A percentile compares a stretch with the other conserved stretches of the same genome.
Conservation (phyloP, 2,888 invertebrate species). For the Torymus aiolomorphi region DNA sequence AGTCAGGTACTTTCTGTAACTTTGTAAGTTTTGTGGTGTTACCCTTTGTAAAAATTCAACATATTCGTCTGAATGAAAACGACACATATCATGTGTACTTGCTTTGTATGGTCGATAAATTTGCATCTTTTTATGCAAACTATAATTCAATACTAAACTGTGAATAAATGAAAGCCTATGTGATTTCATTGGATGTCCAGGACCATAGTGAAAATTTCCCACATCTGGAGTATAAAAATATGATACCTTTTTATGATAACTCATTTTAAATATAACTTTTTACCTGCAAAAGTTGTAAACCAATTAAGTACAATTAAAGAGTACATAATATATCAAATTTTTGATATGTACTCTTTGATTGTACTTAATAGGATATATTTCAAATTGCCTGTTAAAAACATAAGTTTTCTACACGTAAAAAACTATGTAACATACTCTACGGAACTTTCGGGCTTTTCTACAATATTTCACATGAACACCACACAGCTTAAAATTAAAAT, state of each 20-base stretch:
- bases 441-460: too few species aligned
- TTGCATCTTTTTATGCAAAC: slow-evolving; percentile 97
- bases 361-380: too few species aligned
- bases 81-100: slow-evolving; percentile 96
- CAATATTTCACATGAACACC: too few species aligned
- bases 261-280: slow-evolving; percentile 63
- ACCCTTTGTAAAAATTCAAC: slow-evolving; percentile 97
- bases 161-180: slow-evolving; percentile 97
- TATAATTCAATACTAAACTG: slow-evolving; percentile 96
- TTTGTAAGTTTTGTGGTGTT: slow-evolving; percentile 95
- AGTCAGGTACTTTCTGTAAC: slow-evolving; percentile 92
- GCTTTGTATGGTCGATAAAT: slow-evolving; percentile 96
- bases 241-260: slow-evolving; percentile 84
- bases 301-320: neutral
- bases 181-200: slow-evolving; percentile 99
- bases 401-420: too few species aligned
- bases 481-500: too few species aligned
- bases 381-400: too few species aligned
- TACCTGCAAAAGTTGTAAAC: slow-evolving; percentile 30
- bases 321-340: neutral
- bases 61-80: slow-evolving; percentile 98
- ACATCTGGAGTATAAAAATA: slow-evolving; percentile 99
- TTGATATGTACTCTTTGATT: too few species aligned
- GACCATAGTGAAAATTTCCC: slow-evolving; percentile 98
- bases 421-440: too few species aligned